Conservation (phyloP, 2,888 invertebrate genomes). For the Lissonota sp. region DNA sequence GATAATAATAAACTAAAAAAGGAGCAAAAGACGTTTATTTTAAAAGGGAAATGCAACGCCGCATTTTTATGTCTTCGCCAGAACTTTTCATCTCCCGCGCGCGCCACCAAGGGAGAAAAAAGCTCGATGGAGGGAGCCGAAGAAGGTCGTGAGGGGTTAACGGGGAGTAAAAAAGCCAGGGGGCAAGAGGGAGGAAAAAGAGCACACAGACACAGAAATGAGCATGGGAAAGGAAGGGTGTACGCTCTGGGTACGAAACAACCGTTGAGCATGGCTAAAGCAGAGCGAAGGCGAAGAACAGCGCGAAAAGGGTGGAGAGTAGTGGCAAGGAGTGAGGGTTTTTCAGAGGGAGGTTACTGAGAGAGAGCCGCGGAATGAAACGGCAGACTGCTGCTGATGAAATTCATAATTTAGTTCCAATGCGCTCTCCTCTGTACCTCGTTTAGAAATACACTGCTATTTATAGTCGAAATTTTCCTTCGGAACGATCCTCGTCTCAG, state of each 20-base stretch:
- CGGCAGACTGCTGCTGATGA: constrained; percentile 84
- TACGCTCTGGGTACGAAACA: constrained; percentile 8
- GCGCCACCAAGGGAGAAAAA: constrained; percentile 34
- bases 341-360: constrained; percentile 69
- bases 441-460: constrained; percentile 84
- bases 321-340: constrained; percentile 65
- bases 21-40: constrained; percentile 82
- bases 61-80: constrained; percentile 84
- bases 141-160: constrained; percentile 27
- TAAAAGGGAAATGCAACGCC: constrained; percentile 84
- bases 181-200: constrained; percentile 59
- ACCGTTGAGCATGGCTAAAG: constrained; percentile 38
- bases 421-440: constrained; percentile 82
- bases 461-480: constrained; percentile 84
- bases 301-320: constrained; percentile 51
- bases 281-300: constrained; percentile 52
- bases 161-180: constrained; percentile 24
- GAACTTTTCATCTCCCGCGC: constrained; percentile 77
- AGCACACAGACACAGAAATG: constrained; percentile 49
- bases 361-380: constrained; percentile 82
- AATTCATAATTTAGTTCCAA: constrained; percentile 84
- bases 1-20: constrained; percentile 84
- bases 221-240: constrained; percentile 51
- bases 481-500: constrained; percentile 74
- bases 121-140: constrained; percentile 26